phyloP scores from a whole-genome alignment of 2,113 vertebrate species.

The Todiramphus saurophagus region DNA sequence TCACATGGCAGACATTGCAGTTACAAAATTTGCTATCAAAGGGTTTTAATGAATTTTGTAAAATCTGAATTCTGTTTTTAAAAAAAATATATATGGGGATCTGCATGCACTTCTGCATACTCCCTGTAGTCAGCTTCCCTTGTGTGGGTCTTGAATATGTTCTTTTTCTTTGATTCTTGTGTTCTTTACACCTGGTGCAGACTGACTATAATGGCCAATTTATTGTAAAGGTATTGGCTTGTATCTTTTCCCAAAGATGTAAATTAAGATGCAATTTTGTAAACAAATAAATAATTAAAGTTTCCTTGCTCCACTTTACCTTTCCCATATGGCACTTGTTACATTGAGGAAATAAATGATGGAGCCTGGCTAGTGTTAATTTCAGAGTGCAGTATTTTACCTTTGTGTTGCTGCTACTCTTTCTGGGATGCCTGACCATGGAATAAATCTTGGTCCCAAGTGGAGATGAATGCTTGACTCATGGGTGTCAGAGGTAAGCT shows the following conservation, averaged over 20 bases:
- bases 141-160: rapidly evolving
- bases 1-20: not conserved
- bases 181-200: not conserved
- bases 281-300: not conserved
- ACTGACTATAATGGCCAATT: not conserved
- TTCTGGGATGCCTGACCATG: not conserved
- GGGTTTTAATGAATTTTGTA: not conserved
- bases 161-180: not conserved
- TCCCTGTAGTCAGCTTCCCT: not conserved
- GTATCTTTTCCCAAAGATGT: not conserved
- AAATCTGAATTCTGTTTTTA: not conserved
- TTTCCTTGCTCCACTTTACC: not conserved
- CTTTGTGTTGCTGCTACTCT: not conserved
- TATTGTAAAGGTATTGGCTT: not conserved
- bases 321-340: not conserved
- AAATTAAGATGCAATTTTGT: not conserved
- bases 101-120: not conserved
- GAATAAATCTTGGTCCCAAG: not conserved
- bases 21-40: not conserved
- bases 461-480: not conserved
- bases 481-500: not conserved
- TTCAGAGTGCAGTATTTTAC: not conserved
- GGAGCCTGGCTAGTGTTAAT: not conserved
- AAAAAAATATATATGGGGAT: not conserved
- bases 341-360: not conserved